Evolutionary conservation across 2,888 invertebrate genomes (phyloP), one percentile per base, ranked within the genome.

Genomic region (Erebia epiphron): DNA sequence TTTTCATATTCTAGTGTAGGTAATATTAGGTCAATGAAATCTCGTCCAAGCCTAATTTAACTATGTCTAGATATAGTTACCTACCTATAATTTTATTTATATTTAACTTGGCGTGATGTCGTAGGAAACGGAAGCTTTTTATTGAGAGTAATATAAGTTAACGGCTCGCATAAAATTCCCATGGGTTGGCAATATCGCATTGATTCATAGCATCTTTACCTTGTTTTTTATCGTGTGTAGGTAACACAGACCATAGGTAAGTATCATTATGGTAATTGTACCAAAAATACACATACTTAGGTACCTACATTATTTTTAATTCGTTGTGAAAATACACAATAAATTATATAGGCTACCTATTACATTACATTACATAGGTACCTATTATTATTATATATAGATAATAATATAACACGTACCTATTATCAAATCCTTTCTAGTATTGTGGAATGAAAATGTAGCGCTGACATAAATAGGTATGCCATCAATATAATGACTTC

Each of bases 71-170:
- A 35, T 35, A 35, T 35, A 66, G 56, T 21, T 57, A 66, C 21
- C 18, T 66, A 41, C 14, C 56, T 66, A 67, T 67, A 21, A 18
- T 58, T 67, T 58, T 16, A 67, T 67, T 26, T 79, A 62, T 71
- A 72, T 70, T 68, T 66, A 69, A 67, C 68, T 71, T 68, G 64
- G 68, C 71, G 71, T 68, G 65, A 71, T 54, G 68, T 79, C 79
- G 82, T 80, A 82, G 80, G 80, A 83, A 83, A 82, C 83, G 83
- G 83, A 85, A 84, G 83, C 82, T 79, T 86, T 88, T 87, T 89
- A 88, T 86, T 83, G 85, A 79, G 68, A 71, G 86, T 83, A 86
- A 86, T 89, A 88, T 88, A 88, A 87, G 83, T 87, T 88, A 86
- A 88, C 80, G 86, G 84, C 83, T 79, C 79, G 79, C 84, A 86